Evolutionary conservation across 1,140 invertebrate genomes (phyloP), one percentile per base, ranked within the genome.

Genomic region (Charaxes varanes): DNA sequence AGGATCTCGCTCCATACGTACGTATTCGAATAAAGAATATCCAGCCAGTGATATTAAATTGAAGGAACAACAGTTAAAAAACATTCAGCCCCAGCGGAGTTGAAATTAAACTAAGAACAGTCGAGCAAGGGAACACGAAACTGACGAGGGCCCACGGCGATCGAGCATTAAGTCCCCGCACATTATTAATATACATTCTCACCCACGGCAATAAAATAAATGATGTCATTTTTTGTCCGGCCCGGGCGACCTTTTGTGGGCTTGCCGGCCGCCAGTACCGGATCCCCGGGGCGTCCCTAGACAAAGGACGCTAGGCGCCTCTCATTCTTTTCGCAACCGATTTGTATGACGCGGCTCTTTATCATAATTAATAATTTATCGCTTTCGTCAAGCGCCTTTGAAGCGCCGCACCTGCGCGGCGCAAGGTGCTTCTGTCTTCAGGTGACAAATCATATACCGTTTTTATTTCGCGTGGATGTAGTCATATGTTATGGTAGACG

Each of bases 351-450:
- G 53, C 23, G 19, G 50, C 57, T 67, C 64, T 77, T 69, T 77
- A 70, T 79, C 69, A 82, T 79, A 81, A 81, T 81, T 76, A 81
- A 76, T 79, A 79, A 79, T 82, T 78, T 79, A 78, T 82, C 58
- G 66, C 63, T 77, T 68, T 78, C 69, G 65, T 63, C 67, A 58
- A 61, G 56, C 30, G 24, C 17, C 62, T 74, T 77, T 67, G 62
- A 65, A 30, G 21, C 11, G 36, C 62, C 64, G 65, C 72, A 77
- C 71, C 68, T 72, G 69, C 62, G 51, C 53, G 45, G 38, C 35
- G 62, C 67, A 78, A 76, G 70, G 73, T 81, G 73, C 73, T 74
- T 71, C 77, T 76, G 71, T 78, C 62, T 60, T 59, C 41, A 47
- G 12, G 41, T 62, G 37, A 74, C 73, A 71, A 69, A 76, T 79